These are phyloP conservation scores for Glaucomys volans DNA, from an alignment of 2,113 vertebrate species.

Conservation along the genomic window DNA sequence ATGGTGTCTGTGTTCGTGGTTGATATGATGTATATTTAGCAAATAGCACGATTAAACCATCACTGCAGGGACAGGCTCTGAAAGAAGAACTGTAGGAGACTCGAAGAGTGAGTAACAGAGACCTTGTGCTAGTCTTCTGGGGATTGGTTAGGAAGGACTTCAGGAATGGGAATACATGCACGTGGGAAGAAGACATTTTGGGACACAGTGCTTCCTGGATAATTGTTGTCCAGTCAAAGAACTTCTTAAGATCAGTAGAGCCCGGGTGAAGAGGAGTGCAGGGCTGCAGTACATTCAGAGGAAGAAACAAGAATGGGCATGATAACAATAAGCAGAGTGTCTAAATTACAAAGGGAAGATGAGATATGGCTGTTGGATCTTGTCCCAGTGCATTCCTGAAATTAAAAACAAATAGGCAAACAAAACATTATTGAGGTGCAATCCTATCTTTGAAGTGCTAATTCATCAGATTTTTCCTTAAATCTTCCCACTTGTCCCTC, in stretches of 20 bases:
- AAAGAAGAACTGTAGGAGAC: neutral
- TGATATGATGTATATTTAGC: neutral
- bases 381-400: neutral
- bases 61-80: neutral
- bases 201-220: neutral
- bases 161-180: neutral
- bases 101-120: neutral
- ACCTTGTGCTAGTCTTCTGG: neutral
- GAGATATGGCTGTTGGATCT: neutral
- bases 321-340: neutral
- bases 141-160: neutral
- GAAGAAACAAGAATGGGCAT: no score
- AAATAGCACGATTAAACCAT: neutral
- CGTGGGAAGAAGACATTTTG: neutral
- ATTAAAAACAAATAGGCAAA: neutral
- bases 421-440: neutral
- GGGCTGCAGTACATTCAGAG: neutral
- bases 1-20: neutral
- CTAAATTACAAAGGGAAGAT: neutral
- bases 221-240: neutral
- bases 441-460: neutral
- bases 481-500: neutral
- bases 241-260: neutral
- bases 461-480: neutral
- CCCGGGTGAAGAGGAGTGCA: fast-evolving